A percentile compares a stretch with the other conserved stretches of the same genome.
phyloP scores from a whole-genome alignment of 2,797 vertebrate species.

The Erithacus rubecula region DNA sequence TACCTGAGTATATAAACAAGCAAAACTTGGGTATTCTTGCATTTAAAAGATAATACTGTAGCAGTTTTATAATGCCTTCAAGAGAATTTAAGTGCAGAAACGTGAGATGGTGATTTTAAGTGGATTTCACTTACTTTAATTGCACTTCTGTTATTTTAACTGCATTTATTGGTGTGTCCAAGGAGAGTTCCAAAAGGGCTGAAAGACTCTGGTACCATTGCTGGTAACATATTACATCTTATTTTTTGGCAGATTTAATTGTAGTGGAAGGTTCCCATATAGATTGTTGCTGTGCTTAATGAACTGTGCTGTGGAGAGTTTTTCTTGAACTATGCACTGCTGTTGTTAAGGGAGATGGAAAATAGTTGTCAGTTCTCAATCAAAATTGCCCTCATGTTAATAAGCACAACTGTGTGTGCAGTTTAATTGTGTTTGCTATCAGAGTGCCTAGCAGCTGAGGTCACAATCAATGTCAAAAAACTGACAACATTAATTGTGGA shows the following conservation, averaged over 20 bases:
- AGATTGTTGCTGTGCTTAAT: slow-evolving; percentile 57
- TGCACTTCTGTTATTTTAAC: not conserved
- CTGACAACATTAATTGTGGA: slow-evolving; percentile 8
- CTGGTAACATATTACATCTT: slow-evolving; percentile 43
- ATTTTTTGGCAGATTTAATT: slow-evolving; percentile 46
- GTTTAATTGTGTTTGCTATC: slow-evolving; percentile 41
- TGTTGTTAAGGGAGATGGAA: slow-evolving; percentile 47
- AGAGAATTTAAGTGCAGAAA: slow-evolving; percentile 47
- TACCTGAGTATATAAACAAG: slow-evolving; percentile 12
- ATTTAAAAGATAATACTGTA: not conserved
- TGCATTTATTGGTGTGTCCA: not conserved
- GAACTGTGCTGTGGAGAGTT: slow-evolving; percentile 34
- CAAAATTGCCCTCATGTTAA: slow-evolving; percentile 47
- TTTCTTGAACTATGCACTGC: slow-evolving; percentile 37
- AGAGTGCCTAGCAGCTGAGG: slow-evolving; percentile 26
- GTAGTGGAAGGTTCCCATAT: slow-evolving; percentile 26
- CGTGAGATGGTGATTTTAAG: slow-evolving; percentile 53
- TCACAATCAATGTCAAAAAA: slow-evolving; percentile 27
- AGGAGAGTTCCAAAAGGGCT: slow-evolving; percentile 42
- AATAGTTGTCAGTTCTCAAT: slow-evolving; percentile 54
- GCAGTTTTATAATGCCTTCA: not conserved
- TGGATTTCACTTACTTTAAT: not conserved
- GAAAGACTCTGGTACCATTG: slow-evolving; percentile 36
- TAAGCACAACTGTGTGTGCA: slow-evolving; percentile 3
- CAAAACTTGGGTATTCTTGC: not conserved